Conservation (phyloP, 2,113 vertebrate genomes). For the Bothrops jararaca region DNA sequence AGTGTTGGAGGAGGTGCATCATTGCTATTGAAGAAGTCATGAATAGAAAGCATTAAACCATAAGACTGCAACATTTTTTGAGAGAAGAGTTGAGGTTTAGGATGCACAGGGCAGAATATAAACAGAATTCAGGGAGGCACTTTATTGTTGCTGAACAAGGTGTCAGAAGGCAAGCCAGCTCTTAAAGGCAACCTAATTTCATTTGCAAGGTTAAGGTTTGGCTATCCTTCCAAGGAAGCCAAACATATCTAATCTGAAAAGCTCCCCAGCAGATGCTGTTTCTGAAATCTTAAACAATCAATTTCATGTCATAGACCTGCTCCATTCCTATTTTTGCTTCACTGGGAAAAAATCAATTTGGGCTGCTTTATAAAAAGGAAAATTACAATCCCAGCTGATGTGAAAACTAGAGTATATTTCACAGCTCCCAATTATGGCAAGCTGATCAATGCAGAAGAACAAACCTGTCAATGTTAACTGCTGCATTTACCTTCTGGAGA, state of each 20-base stretch:
- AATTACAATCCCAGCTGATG: not conserved
- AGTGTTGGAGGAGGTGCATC: not conserved
- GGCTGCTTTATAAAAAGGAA: not conserved
- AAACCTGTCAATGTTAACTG: slow-evolving; percentile 40
- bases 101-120: too few species aligned
- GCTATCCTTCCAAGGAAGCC: not conserved
- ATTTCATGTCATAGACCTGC: slow-evolving; percentile 2
- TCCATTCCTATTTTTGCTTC: not conserved
- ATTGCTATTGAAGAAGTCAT: not conserved
- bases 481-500: slow-evolving; percentile 47
- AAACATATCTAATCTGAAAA: not conserved
- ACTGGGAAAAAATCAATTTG: not conserved
- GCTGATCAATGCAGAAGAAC: slow-evolving; percentile 26
- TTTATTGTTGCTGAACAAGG: not conserved
- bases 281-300: not conserved
- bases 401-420: slow-evolving; percentile 16
- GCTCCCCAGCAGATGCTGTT: not conserved
- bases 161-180: not conserved
- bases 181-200: not conserved
- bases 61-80: not conserved
- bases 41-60: not conserved
- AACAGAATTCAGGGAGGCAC: not conserved
- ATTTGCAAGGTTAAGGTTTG: not conserved
- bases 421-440: slow-evolving; percentile 41
- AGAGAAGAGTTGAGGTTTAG: not conserved